Conservation (phyloP, 2,113 vertebrate species). For the Tetrao urogallus region DNA sequence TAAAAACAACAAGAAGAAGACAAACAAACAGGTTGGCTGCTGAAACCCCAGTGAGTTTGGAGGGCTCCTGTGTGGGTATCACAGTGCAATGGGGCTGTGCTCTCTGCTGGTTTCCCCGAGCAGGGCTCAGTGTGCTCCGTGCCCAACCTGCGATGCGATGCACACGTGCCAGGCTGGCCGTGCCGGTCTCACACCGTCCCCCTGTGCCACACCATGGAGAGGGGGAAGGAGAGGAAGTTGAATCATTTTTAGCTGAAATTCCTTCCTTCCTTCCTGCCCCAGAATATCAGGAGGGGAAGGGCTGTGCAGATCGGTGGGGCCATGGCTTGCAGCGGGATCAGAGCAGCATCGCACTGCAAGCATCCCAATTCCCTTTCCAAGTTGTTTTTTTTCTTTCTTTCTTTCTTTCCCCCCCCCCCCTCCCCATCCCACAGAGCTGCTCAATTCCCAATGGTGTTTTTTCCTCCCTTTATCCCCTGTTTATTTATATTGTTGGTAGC, state of each 20-base stretch:
- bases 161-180: neutral
- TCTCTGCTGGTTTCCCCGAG: neutral
- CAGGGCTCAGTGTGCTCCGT: too few relatives aligned
- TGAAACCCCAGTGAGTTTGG: neutral
- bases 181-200: neutral
- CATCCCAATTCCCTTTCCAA: neutral
- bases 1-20: too few relatives aligned
- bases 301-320: neutral
- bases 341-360: neutral
- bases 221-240: neutral
- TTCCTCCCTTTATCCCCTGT: neutral
- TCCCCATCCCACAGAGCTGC: neutral
- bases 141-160: neutral
- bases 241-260: neutral
- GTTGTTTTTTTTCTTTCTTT: neutral
- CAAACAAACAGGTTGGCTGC: neutral
- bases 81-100: neutral
- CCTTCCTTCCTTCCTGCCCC: constrained; percentile 28
- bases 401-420: too few relatives aligned
- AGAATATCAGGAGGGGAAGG: neutral
- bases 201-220: neutral
- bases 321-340: neutral
- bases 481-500: neutral
- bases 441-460: neutral
- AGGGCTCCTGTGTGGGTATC: neutral